These are phyloP conservation scores for Paraplagusia blochii DNA, from an alignment of 2,113 vertebrate genomes.

Conservation along the genomic window DNA sequence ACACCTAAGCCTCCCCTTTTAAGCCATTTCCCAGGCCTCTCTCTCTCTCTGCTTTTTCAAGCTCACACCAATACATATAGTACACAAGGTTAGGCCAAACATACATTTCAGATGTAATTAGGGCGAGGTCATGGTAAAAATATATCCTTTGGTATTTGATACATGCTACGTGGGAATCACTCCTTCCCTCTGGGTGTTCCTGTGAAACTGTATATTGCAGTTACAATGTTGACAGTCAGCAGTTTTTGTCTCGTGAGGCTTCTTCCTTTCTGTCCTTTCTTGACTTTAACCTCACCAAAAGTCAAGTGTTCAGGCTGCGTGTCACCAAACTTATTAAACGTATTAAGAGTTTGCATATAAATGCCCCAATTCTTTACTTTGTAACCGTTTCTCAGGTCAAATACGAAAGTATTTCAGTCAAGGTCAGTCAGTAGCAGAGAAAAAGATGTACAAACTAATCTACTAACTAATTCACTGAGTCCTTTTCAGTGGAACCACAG, in stretches of 20 bases:
- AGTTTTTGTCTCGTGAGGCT: slow-evolving; percentile 14
- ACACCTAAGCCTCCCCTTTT: slow-evolving; percentile 24
- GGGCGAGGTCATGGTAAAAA: slow-evolving; percentile 32
- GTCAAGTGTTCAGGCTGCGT: neutral
- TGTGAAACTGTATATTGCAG: slow-evolving; percentile 9
- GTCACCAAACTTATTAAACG: too few relatives aligned
- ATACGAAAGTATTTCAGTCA: too few relatives aligned
- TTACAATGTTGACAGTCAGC: slow-evolving; percentile 35
- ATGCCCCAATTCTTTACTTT: too few relatives aligned
- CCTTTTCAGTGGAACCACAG: too few relatives aligned
- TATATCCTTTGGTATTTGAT: slow-evolving; percentile 32
- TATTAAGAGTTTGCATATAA: too few relatives aligned
- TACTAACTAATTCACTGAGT: too few relatives aligned
- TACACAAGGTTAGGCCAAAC: slow-evolving; percentile 2
- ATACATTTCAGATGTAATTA: slow-evolving; percentile 47
- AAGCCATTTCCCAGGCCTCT: slow-evolving; percentile 15
- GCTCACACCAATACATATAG: slow-evolving; percentile 13
- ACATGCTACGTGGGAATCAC: slow-evolving; percentile 35
- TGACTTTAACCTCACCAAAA: slow-evolving; percentile 4
- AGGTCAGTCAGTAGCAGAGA: too few relatives aligned
- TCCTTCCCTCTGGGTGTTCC: slow-evolving; percentile 25
- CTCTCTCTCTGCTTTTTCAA: neutral
- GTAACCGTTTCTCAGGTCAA: too few relatives aligned
- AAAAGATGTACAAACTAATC: too few relatives aligned
- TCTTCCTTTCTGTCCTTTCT: slow-evolving; percentile 14